Base-by-base conservation (phyloP, 2,113 vertebrate species). In the Leuciscus idus region DNA sequence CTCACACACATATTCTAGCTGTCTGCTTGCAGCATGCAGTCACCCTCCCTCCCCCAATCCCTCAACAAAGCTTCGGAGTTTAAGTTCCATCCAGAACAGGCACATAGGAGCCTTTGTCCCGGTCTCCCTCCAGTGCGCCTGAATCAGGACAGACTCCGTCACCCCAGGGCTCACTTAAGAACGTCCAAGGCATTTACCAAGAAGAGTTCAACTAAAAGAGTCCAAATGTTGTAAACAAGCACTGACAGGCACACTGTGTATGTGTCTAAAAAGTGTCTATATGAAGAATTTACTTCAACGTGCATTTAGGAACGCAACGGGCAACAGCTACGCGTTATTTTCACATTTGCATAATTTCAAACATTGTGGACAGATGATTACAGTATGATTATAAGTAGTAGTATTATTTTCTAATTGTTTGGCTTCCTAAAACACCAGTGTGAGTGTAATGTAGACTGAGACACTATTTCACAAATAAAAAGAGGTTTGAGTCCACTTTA, bases 31-130 rank as follows among this genome's bases (percentile, higher is more conserved):
- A 84, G 50, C 43, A 62, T 21, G n/a, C 28, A 21, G 19, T 48
- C n/a, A 23, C 36, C 13, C 77, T 39, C 62, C 36, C 62, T 79
- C 46, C 3, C 48, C 36, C 36, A 4, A 66, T 61, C 75, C 39
- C 43, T 43, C 86, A 48, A 55, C n/a, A 50, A 75, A 68, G 43
- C 85, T 74, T 66, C 15, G 17, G 48, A 61, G 26, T 28, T 74
- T 9, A 33, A 57, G n/a, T 48, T 88, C 57, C 66, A 46, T 12
- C 81, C 3, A 87, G 82, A 83, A 73, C 48, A 82, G 28, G 48
- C 83, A 92, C 90, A 90, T 83, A 91, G 81, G 48, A 73, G 26
- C 46, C 82, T 88, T 91, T 89, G 82, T 89, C 15, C 23, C 6
- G n/a, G 7, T 23, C 21, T 6, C 21, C 28, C 80, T n/a, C 82